Conservation (phyloP, 2,113 vertebrate genomes). For the Calidris pygmaea region DNA sequence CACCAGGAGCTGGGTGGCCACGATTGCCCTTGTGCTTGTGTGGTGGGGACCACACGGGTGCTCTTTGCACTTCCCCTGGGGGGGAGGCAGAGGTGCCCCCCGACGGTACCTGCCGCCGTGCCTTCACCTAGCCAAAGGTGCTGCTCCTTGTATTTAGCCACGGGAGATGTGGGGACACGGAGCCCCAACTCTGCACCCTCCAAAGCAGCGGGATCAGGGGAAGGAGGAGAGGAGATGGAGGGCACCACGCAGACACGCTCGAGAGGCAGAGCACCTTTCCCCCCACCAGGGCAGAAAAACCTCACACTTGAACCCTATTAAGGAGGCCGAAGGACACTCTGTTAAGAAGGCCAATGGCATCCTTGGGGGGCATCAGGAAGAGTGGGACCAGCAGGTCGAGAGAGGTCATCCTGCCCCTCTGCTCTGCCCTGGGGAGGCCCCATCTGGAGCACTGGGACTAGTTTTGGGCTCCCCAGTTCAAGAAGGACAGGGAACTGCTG, state of each 20-base stretch:
- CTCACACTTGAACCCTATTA: background rate
- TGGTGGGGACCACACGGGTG: fast-evolving
- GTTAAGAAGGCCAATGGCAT: too few relatives aligned
- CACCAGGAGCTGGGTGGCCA: background rate
- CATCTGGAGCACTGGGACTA: too few relatives aligned
- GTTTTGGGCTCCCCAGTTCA: too few relatives aligned
- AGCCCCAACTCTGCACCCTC: background rate
- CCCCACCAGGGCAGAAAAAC: background rate
- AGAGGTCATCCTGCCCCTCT: too few relatives aligned
- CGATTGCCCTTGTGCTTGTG: fast-evolving
- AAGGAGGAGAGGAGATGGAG: background rate
- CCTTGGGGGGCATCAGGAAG: too few relatives aligned
- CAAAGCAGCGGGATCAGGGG: background rate
- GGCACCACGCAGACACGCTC: background rate
- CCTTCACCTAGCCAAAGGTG: background rate
- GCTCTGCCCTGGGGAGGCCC: too few relatives aligned
- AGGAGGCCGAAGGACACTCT: background rate
- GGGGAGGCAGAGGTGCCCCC: background rate
- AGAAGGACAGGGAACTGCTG: too few relatives aligned
- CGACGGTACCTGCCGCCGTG: fast-evolving
- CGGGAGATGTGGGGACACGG: fast-evolving
- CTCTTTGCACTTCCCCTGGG: background rate
- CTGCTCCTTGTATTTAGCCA: background rate
- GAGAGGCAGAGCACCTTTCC: background rate
- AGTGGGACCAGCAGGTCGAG: too few relatives aligned